Evolutionary conservation across 2,113 vertebrate genomes (phyloP).

Genomic region (Forbesichthys papilliferus): DNA sequence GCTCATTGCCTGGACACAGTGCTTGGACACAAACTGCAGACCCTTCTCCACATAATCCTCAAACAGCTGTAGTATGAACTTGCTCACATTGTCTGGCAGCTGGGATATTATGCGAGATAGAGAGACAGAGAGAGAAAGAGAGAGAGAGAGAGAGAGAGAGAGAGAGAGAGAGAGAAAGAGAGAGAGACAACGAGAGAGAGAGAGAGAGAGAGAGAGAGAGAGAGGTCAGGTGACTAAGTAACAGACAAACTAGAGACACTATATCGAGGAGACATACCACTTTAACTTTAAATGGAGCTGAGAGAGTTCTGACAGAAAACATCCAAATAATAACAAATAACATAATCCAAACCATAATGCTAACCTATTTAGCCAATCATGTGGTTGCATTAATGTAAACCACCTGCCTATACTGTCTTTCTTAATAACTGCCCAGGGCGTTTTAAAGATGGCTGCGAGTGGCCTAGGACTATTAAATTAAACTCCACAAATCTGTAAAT

Average conservation of each 20-base stretch:
- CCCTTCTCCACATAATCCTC: conserved; percentile 80
- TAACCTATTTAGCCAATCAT: too few species aligned
- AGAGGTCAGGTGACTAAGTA: neutral
- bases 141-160: neutral
- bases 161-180: neutral
- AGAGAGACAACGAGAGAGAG: neutral
- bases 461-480: too few species aligned
- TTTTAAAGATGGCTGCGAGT: too few species aligned
- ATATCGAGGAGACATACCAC: too few species aligned
- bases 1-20: conserved; percentile 80
- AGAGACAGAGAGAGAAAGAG: neutral
- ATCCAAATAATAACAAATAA: too few species aligned
- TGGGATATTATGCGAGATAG: conserved; percentile 4
- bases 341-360: too few species aligned
- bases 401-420: too few species aligned
- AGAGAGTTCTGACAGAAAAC: too few species aligned
- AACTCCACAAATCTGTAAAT: too few species aligned
- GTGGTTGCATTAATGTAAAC: too few species aligned
- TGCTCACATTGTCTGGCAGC: conserved; percentile 66
- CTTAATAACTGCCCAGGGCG: too few species aligned
- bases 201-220: neutral
- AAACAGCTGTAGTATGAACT: conserved; percentile 81
- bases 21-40: conserved; percentile 79
- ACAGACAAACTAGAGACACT: neutral
- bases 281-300: too few species aligned